Evolutionary conservation across 1,140 invertebrate species (phyloP).

Genomic region (Cataglyphis hispanica): DNA sequence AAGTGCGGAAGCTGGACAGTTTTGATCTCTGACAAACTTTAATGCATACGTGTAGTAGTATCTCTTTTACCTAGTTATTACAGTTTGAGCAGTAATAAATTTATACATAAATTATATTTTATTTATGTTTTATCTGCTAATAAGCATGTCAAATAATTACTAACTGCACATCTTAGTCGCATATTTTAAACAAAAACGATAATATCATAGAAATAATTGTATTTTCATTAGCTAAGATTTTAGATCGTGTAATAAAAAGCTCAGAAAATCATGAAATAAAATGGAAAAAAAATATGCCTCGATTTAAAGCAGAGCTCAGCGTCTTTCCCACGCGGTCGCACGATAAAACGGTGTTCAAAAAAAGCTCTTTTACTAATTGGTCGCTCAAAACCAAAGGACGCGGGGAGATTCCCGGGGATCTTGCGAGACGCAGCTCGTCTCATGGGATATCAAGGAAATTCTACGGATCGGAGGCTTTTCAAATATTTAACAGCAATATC

Average conservation of each 20-base stretch:
- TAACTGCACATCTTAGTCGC: neutral
- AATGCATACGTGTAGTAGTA: neutral
- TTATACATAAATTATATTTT: neutral
- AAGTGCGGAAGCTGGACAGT: slow-evolving; percentile 1
- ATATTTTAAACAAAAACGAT: neutral
- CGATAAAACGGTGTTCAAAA: slow-evolving; percentile 2
- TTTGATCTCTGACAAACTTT: slow-evolving; percentile 36
- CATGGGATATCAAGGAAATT: slow-evolving; percentile 76
- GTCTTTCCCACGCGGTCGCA: neutral
- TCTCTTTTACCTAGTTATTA: slow-evolving; percentile 4
- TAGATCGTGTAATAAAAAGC: neutral
- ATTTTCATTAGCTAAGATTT: neutral
- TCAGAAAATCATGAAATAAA: slow-evolving; percentile 17
- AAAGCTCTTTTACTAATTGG: slow-evolving; percentile 72
- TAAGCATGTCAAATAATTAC: neutral
- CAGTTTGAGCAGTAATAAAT: neutral
- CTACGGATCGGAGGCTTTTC: slow-evolving; percentile 76
- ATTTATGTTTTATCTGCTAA: neutral
- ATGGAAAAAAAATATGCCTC: neutral
- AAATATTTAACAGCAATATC: slow-evolving; percentile 83
- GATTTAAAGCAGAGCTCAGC: neutral
- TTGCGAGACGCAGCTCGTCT: slow-evolving; percentile 70
- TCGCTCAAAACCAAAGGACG: slow-evolving; percentile 68
- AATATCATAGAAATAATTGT: neutral
- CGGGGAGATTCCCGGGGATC: slow-evolving; percentile 57